Base-by-base conservation (phyloP, 2,888 invertebrate species). In the Theodoxus fluviatilis region DNA sequence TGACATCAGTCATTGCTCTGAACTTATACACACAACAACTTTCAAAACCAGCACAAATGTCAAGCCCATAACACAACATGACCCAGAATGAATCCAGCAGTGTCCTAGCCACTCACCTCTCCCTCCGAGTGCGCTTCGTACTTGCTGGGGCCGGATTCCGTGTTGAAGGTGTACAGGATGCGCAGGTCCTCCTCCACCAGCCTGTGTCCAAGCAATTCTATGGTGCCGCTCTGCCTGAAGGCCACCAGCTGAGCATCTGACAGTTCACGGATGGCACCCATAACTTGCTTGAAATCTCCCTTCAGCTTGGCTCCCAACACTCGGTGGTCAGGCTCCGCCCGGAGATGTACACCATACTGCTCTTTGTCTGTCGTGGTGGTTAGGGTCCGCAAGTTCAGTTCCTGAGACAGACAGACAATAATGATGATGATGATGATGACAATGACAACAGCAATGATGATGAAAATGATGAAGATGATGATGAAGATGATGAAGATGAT, bases 261-360 rank as follows among this genome's bases (percentile, higher is more conserved):
- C 72, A 87, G 75, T 12, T 73, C 67, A 87, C 94, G 94, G 73
- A 99, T 92, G 70, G 92, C 93, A 49, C 75, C 73, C 18, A 75
- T 76, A 0, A 98, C 93, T 35, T 91, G 90, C 88, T 98, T 98
- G 80, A 97, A 95, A 80, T 94, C 94, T 2, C 93, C 92, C 87
- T 97, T 97, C 52, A 98, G 89, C 72, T 96, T 91, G 15, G 92
- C 91, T 0, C 98, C 99, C 15, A 98, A 90, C 37, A 92, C 89
- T 88, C 95, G 96, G 86, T 96, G 95, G 88, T 99, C 96, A 0
- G 98, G 96, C 84, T 98, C 97, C 0, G 97, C 98, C 81, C 93
- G 91, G 67, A 99, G 87, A 3, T 92, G 91, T 35, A 99, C 94
- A 1, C 96, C 96, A 88, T 95, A 99, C 80, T 93, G 94, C 76